A percentile compares a stretch with the other conserved stretches of the same genome.
Conservation (phyloP, 2,113 vertebrate species). For the Gopherus evgoodei region DNA sequence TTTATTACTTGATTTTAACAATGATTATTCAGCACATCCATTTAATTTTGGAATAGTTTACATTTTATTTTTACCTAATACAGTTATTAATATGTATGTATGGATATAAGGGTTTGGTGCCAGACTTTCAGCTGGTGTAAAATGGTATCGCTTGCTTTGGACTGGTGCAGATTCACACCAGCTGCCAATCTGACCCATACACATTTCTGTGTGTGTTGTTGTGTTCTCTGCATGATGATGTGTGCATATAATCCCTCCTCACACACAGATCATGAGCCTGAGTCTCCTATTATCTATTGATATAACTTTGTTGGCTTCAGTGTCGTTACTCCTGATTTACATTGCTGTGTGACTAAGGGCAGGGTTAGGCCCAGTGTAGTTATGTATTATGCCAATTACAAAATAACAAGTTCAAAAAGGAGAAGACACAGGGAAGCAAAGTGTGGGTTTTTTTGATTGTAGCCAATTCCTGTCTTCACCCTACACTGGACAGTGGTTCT, state of each 20-base stretch:
- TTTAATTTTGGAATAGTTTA: neutral
- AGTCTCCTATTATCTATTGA: neutral
- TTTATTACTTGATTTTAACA: neutral
- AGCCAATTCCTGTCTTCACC: neutral
- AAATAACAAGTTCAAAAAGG: neutral
- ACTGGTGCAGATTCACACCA: accelerated
- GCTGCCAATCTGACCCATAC: neutral
- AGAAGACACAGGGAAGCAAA: accelerated
- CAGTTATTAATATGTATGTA: neutral
- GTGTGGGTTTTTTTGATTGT: neutral
- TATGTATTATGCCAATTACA: neutral
- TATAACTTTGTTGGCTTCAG: neutral
- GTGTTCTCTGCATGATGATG: neutral
- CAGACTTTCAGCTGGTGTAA: neutral
- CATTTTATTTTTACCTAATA: neutral
- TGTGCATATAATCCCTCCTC: neutral
- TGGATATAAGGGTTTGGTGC: neutral
- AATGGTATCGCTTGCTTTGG: neutral
- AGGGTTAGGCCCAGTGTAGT: neutral
- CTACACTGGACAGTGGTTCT: neutral
- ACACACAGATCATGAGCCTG: neutral
- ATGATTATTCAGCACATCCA: neutral
- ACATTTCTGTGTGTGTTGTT: accelerated
- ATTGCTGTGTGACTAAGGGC: neutral
- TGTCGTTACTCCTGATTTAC: neutral